Evolutionary conservation across 2,888 invertebrate species (phyloP), one percentile per base, ranked within the genome.

Genomic region (Rhingia campestris): DNA sequence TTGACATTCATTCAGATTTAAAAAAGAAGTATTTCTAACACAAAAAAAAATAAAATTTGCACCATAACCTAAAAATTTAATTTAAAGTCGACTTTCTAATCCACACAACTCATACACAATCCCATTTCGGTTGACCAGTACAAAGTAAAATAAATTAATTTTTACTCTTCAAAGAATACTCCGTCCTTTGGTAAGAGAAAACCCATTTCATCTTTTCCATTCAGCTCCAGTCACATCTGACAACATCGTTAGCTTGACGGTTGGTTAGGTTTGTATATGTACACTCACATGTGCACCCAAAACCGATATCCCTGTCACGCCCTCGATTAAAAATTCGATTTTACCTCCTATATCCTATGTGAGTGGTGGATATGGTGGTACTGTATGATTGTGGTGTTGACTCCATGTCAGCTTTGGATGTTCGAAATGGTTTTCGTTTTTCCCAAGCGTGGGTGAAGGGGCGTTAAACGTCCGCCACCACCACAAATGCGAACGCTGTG

Each of bases 321-420:
- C 61, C 67, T 69, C 51, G 67, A 80, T 74, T 69, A 67, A 80
- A 80, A 80, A 69, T 80, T 67, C 61, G 80, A 64, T 77, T 70
- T 69, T 32, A 9, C 72, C 59, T 37, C 22, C 37, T 41, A n/a
- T 22, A 22, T 22, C 43, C 43, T 12, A 4, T 37, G 12, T 12
- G 30, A 14, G 14, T n/a, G 14, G 14, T 54, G 49, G 1, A 47
- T 47, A 45, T 7, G 4, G 7, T 4, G 4, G 37, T 51, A 39
- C 3, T 56, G 54, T 45, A 56, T 35, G 45, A 32, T 49, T 51
- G 61, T 45, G 79, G 70, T 64, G 72, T 75, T 64, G 81, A 76
- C 54, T 73, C 43, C 43, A 66, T 81, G 67, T 63, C 75, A 64
- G 64, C 14, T 63, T 58, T 51, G 51, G 63, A 70, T 63, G 73